These are phyloP conservation scores for Tupaia tana DNA, from an alignment of 2,113 vertebrate species.

Conservation along the genomic window DNA sequence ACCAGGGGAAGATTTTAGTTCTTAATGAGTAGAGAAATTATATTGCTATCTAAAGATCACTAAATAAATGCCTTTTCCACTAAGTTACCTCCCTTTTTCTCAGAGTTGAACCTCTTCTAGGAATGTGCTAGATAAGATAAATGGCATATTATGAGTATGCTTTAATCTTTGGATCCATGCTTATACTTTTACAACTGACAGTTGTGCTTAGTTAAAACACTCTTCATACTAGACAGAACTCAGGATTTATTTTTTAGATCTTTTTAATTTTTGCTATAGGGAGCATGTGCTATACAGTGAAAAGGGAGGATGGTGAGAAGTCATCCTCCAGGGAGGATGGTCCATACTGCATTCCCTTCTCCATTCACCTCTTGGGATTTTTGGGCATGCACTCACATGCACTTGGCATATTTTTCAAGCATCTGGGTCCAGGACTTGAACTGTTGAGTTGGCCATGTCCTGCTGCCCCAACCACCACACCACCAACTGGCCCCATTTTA, in stretches of 20 bases:
- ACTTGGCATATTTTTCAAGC: too few species aligned
- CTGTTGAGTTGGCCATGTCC: too few species aligned
- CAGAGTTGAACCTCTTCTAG: constrained; percentile 54
- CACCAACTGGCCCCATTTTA: not conserved
- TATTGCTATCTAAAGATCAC: constrained; percentile 55
- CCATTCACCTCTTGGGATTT: too few species aligned
- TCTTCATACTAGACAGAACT: not conserved
- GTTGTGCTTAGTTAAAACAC: constrained; percentile 6
- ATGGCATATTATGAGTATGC: not conserved
- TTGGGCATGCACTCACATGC: too few species aligned
- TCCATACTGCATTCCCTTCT: too few species aligned
- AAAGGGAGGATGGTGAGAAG: too few species aligned
- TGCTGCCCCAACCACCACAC: too few species aligned
- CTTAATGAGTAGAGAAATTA: constrained; percentile 17
- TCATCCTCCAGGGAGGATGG: too few species aligned
- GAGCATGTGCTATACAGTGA: too few species aligned
- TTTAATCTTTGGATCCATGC: constrained; percentile 55
- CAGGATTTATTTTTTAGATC: not conserved
- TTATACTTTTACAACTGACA: constrained; percentile 37
- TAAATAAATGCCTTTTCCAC: constrained; percentile 57
- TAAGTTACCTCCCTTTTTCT: constrained; percentile 72
- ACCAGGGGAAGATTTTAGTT: constrained; percentile 23
- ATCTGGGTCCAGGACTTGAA: too few species aligned
- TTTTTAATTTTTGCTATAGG: too few species aligned
- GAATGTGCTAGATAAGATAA: constrained; percentile 75